phyloP scores from a whole-genome alignment of 2,888 invertebrate species.

The Beris chalybata region DNA sequence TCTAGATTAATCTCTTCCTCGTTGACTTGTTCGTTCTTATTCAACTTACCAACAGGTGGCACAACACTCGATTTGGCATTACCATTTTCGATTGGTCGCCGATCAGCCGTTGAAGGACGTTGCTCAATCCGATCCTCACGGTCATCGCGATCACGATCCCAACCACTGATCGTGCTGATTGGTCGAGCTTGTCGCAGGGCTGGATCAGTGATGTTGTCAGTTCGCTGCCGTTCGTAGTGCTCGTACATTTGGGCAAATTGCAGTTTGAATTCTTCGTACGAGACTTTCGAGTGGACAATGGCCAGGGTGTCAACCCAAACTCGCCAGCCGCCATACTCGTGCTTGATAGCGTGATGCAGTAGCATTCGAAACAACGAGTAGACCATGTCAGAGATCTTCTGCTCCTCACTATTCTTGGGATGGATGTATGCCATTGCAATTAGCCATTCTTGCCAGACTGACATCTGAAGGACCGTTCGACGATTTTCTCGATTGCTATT shows the following conservation, averaged over 20 bases:
- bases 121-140: conserved; percentile 29
- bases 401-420: conserved; percentile 91
- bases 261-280: conserved; percentile 96
- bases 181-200: conserved; percentile 89
- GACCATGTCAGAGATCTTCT: conserved; percentile 97
- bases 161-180: conserved; percentile 94
- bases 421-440: conserved; percentile 98
- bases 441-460: conserved; percentile 99
- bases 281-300: conserved; percentile 98
- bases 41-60: conserved; percentile 39
- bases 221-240: conserved; percentile 90
- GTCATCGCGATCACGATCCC: conserved; percentile 70
- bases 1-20: conserved; percentile 43
- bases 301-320: conserved; percentile 99
- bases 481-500: conserved; percentile 97
- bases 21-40: conserved; percentile 42
- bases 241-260: conserved; percentile 98
- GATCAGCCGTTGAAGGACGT: conserved; percentile 45
- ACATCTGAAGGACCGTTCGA: conserved; percentile 98
- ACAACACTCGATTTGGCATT: conserved; percentile 41
- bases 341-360: conserved; percentile 97
- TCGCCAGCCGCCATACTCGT: conserved; percentile 99
- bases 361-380: conserved; percentile 97
- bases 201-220: conserved; percentile 94
- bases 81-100: conserved; percentile 53